These are phyloP conservation scores for Sepioteuthis lessoniana DNA, from an alignment of 2,888 invertebrate species.

Conservation along the genomic window DNA sequence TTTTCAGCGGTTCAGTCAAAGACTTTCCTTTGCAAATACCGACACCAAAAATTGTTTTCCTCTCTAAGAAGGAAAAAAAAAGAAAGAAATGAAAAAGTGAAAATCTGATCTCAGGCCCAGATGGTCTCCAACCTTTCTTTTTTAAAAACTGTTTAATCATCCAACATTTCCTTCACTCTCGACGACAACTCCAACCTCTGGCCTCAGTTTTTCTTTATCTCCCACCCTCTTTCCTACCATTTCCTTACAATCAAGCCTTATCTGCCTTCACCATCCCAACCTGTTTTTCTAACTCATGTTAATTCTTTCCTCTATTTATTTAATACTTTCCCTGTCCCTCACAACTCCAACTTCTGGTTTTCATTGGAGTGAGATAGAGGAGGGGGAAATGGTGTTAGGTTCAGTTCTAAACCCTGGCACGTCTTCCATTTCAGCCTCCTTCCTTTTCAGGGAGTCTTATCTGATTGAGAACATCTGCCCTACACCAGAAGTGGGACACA, in stretches of 20 bases:
- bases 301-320: not conserved
- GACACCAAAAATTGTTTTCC: not conserved
- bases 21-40: not conserved
- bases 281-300: slow-evolving; percentile 20
- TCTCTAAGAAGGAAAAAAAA: not conserved
- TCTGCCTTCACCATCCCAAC: not conserved
- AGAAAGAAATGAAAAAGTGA: not conserved
- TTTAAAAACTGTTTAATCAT: not conserved
- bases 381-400: not conserved
- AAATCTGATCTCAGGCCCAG: not conserved
- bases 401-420: not conserved
- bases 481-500: not conserved
- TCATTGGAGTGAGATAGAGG: not conserved
- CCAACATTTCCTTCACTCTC: not conserved
- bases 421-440: not conserved
- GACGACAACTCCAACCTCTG: not conserved
- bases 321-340: not conserved
- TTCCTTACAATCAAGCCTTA: slow-evolving; percentile 6
- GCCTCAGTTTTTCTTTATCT: too few relatives aligned
- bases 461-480: slow-evolving; percentile 33
- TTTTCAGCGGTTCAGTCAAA: not conserved
- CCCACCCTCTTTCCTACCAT: not conserved
- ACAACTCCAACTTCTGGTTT: not conserved
- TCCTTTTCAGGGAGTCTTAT: not conserved
- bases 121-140: not conserved